Conservation (phyloP, 2,113 vertebrate species). For the Pseudopipra pipra region DNA sequence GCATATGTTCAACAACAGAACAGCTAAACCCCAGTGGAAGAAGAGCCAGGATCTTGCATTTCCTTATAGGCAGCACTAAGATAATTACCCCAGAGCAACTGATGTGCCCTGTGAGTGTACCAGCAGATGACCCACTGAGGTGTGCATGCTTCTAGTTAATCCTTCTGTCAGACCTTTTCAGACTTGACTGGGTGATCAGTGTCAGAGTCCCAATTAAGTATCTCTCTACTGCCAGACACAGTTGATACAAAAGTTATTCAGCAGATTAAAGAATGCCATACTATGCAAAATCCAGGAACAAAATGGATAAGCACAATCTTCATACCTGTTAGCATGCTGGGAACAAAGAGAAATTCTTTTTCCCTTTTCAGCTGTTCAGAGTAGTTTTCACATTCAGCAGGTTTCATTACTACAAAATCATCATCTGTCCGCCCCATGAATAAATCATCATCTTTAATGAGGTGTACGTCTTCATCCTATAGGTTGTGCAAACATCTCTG, state of each 20-base stretch:
- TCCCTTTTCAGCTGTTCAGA: slow-evolving; percentile 74
- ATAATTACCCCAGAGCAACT: not conserved
- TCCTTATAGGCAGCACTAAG: not conserved
- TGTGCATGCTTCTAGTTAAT: not conserved
- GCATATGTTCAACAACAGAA: not conserved
- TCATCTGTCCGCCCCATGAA: slow-evolving; percentile 72
- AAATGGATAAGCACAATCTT: not conserved
- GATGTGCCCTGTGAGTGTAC: not conserved
- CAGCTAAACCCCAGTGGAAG: not conserved
- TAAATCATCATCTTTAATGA: slow-evolving; percentile 75
- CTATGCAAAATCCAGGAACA: not conserved
- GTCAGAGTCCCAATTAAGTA: not conserved
- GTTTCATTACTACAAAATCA: slow-evolving; percentile 81
- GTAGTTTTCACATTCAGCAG: slow-evolving; percentile 80
- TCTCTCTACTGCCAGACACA: not conserved
- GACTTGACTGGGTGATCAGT: not conserved
- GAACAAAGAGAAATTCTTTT: slow-evolving; percentile 80
- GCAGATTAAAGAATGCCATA: not conserved
- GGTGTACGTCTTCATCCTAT: slow-evolving; percentile 80
- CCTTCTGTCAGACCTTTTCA: not conserved
- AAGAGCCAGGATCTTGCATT: not conserved
- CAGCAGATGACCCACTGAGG: not conserved
- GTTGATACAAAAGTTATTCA: not conserved
- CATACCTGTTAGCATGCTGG: slow-evolving; percentile 83
- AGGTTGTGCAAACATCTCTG: not conserved